phyloP scores from a whole-genome alignment of 2,113 vertebrate genomes.

The Equus quagga region DNA sequence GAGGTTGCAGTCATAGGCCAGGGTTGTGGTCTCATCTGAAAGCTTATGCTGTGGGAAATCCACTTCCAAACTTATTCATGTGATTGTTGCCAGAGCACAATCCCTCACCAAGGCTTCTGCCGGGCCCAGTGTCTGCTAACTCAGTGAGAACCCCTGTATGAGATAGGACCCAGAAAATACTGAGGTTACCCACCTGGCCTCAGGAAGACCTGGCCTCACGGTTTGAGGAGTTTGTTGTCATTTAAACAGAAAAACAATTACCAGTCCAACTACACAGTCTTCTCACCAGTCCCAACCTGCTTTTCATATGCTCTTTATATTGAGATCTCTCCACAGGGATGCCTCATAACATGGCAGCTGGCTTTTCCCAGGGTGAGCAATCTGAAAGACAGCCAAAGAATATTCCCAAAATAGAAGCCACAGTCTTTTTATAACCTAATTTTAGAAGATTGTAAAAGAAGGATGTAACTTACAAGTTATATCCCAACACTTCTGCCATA shows the following conservation, averaged over 20 bases:
- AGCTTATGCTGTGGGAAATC: not conserved
- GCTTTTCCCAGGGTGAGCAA: not conserved
- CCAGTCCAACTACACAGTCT: not conserved
- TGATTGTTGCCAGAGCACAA: not conserved
- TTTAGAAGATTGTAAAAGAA: not conserved
- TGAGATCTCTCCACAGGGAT: not conserved
- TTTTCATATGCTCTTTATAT: not conserved
- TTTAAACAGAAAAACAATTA: not conserved
- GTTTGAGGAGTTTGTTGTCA: not conserved
- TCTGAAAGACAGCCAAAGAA: not conserved
- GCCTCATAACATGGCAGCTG: not conserved
- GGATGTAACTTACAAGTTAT: not conserved
- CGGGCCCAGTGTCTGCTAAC: not conserved
- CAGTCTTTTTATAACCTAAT: not conserved
- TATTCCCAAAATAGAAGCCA: slow-evolving; percentile 38
- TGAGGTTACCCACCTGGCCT: not conserved
- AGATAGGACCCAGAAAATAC: not conserved
- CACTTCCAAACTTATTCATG: not conserved
- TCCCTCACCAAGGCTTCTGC: not conserved
- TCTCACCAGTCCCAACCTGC: not conserved
- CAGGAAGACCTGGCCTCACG: not conserved
- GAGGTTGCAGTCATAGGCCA: not conserved
- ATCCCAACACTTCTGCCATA: not conserved
- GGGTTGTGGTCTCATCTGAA: not conserved
- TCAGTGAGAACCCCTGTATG: not conserved